Evolutionary conservation across 2,888 invertebrate genomes (phyloP), one percentile per base, ranked within the genome.

Genomic region (Creontiades dilutus): DNA sequence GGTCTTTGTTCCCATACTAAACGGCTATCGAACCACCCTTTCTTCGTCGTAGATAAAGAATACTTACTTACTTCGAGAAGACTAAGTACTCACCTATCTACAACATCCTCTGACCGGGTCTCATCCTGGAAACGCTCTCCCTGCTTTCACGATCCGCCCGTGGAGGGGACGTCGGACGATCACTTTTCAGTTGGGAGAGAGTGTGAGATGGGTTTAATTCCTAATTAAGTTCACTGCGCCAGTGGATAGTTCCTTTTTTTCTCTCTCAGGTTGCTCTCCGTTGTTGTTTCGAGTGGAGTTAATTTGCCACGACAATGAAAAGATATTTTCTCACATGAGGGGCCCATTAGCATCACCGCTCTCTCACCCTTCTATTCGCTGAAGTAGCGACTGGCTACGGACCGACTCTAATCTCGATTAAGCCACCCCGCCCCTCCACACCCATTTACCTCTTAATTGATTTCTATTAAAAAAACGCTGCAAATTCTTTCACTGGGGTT

Each of bases 261-360:
- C 9, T 27, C 5, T 13, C 68, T 68, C 68, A 23, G 23, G 68
- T 23, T 27, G 68, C 23, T 11, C 27, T 19, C 68, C 27, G 68
- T 68, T 61, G n/a, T 61, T 68, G 68, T 68, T 37, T 68, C 19
- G 68, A 68, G 68, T 23, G 68, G 68, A 68, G 68, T 68, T 68
- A 68, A 68, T 68, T 68, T 68, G 68, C 68, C 68, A 68, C 68
- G 68, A 68, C 68, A 68, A 68, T 68, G 68, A 68, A 27, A 68
- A 23, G 68, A 68, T 68, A 23, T 68, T 57, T 68, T 68, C 68
- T 68, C 68, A 68, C 68, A 68, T 68, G 27, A 68, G 68, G 23
- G 5, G n/a, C n/a, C 68, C 68, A 68, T 68, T 68, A 68, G 68
- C 68, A 68, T 68, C 68, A 13, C 23, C 68, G 23, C 23, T 23